Base-by-base conservation (phyloP, 1,140 invertebrate species). In the Conus betulinus region DNA sequence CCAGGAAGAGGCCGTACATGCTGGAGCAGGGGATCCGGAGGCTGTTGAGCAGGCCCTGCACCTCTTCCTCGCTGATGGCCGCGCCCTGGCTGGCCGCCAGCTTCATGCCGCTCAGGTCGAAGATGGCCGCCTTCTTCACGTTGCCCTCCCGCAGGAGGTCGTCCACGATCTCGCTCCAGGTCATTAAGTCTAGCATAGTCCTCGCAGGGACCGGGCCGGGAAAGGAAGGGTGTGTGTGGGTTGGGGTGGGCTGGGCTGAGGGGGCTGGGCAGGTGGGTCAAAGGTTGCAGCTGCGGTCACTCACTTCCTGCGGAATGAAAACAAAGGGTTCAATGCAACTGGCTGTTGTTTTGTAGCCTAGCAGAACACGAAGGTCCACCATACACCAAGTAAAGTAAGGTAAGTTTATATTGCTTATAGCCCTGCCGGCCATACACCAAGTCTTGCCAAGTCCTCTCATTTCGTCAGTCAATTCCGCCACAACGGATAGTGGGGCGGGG, bases 91-190 rank as follows among this genome's bases (percentile, higher is more conserved):
- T 88, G 55, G 81, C 90, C 2, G 90, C 90, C 52, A 91, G 52
- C 71, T 89, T 89, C 55, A 86, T 81, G n/a, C 88, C 88, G 17
- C 74, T 63, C 85, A 88, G 74, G 78, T 91, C 90, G 52, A 88
- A 91, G 86, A 91, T 90, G 79, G 85, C 90, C 52, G 90, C 90
- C 81, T 87, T 90, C 57, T 91, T 89, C 3, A 91, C 63, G 27
- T 89, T 79, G n/a, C 89, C 89, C 79, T 91, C 90, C 23, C 53
- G 13, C 7, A 74, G 86, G 27, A 91, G 84, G 88, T 83, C 89
- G 55, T 89, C 88, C 60, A 91, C 85, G n/a, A 91, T 91, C 79
- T 91, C 90, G 55, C 87, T 87, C 90, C 90, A 91, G 39, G 89
- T 89, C 90, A 91, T 91, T 6, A 91, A 87, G 52, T 91, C 89